Percentiles rank a stretch among this genome's conserved stretches.
These are phyloP conservation scores for Littorina saxatilis DNA, from an alignment of 1,140 invertebrate genomes.

Conservation along the genomic window DNA sequence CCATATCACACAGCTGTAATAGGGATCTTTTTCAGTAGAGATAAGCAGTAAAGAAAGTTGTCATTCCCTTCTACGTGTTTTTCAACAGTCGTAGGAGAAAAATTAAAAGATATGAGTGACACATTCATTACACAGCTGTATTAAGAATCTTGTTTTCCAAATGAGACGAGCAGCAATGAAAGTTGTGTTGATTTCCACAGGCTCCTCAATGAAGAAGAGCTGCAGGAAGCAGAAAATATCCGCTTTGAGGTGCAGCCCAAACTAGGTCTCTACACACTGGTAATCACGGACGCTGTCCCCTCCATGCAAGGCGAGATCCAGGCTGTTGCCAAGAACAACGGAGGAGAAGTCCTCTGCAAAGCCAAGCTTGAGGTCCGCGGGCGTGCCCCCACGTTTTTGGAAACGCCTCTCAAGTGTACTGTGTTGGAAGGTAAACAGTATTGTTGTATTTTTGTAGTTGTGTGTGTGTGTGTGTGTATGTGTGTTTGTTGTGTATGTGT, in stretches of 20 bases:
- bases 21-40: too few relatives aligned
- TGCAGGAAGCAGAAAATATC: slow-evolving; percentile 66
- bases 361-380: slow-evolving; percentile 70
- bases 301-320: slow-evolving; percentile 68
- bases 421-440: slow-evolving; percentile 68
- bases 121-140: too few relatives aligned
- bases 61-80: too few relatives aligned
- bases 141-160: too few relatives aligned
- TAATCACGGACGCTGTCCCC: slow-evolving; percentile 62
- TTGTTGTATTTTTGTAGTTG: neutral
- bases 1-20: too few relatives aligned
- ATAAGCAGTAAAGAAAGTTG: too few relatives aligned
- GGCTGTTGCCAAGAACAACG: slow-evolving; percentile 70
- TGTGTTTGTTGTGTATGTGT: neutral
- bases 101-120: too few relatives aligned
- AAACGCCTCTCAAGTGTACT: slow-evolving; percentile 73
- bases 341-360: slow-evolving; percentile 67
- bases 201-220: slow-evolving; percentile 70
- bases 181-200: too few relatives aligned
- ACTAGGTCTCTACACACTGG: slow-evolving; percentile 62
- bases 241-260: slow-evolving; percentile 65
- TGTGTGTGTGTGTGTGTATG: neutral
- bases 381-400: slow-evolving; percentile 68
- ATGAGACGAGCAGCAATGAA: too few relatives aligned
- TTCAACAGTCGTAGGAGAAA: too few relatives aligned